phyloP scores from a whole-genome alignment of 2,888 invertebrate genomes.

The Oscheius onirici region DNA sequence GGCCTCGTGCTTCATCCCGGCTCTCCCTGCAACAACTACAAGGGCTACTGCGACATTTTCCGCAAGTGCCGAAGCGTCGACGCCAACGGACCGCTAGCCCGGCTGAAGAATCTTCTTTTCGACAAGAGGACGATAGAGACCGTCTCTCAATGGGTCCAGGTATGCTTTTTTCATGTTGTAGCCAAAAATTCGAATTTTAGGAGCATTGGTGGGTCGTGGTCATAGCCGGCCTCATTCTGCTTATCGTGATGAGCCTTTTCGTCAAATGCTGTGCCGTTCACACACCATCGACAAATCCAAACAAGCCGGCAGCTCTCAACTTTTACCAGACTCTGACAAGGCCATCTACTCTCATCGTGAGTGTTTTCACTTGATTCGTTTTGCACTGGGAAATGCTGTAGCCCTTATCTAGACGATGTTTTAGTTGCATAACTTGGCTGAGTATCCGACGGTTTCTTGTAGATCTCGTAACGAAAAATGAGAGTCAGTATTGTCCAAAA shows the following conservation, averaged over 20 bases:
- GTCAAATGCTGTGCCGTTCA: conserved; percentile 99
- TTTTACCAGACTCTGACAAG: conserved; percentile 83
- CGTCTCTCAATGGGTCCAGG: conserved; percentile 63
- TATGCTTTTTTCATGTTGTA: too few relatives aligned
- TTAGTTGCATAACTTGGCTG: too few relatives aligned
- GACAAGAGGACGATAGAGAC: conserved; percentile 66
- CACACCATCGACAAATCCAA: conserved; percentile 98
- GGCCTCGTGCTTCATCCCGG: conserved; percentile 82
- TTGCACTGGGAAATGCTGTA: too few relatives aligned
- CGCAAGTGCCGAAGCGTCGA: conserved; percentile 97
- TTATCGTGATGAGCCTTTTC: conserved; percentile 95
- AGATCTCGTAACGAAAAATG: too few relatives aligned
- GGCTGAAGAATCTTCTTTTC: conserved; percentile 79
- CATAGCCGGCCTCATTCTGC: conserved; percentile 87
- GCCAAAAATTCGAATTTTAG: conserved; percentile 73
- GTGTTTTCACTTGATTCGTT: not conserved
- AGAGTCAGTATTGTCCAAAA: too few relatives aligned
- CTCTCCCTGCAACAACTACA: conserved; percentile 96
- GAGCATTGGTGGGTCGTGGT: conserved; percentile 95
- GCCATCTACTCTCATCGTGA: conserved; percentile 65
- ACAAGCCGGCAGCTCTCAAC: conserved; percentile 91
- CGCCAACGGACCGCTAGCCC: conserved; percentile 95
- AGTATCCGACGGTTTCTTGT: too few relatives aligned
- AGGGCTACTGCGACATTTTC: conserved; percentile 94
- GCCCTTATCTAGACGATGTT: too few relatives aligned